Percentiles rank a stretch among this genome's conserved stretches.
Evolutionary conservation across 1,140 invertebrate genomes (phyloP).

Genomic region (Cepaea nemoralis): DNA sequence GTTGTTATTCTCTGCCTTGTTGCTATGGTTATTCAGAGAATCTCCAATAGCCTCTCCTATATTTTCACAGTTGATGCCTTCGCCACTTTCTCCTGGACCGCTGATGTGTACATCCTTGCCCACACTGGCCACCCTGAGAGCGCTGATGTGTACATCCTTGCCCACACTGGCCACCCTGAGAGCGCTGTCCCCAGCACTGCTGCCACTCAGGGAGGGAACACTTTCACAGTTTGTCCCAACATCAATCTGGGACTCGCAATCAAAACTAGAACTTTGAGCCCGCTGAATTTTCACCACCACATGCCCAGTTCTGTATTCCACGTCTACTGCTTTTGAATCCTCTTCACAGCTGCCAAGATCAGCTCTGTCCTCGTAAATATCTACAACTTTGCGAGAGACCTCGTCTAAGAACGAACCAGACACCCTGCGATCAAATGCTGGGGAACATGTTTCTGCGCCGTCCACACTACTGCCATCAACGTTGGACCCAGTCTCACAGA

Average conservation of each 20-base stretch:
- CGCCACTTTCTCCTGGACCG: too few relatives aligned
- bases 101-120: too few relatives aligned
- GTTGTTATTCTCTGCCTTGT: too few relatives aligned
- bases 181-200: background rate
- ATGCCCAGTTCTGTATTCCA: background rate
- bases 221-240: too few relatives aligned
- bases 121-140: too few relatives aligned
- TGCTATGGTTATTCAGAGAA: too few relatives aligned
- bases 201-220: background rate
- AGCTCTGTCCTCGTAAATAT: background rate
- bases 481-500: background rate
- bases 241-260: background rate
- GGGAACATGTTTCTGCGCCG: background rate
- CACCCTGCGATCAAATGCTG: background rate
- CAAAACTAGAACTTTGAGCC: background rate
- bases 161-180: background rate
- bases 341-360: background rate
- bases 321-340: background rate
- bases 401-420: background rate
- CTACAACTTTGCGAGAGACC: background rate
- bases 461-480: background rate
- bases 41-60: too few relatives aligned
- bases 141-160: too few relatives aligned
- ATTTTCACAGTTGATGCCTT: too few relatives aligned
- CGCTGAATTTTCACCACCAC: background rate